These are phyloP conservation scores for Lamellibrachia satsuma DNA, from an alignment of 2,888 invertebrate genomes.

Conservation along the genomic window DNA sequence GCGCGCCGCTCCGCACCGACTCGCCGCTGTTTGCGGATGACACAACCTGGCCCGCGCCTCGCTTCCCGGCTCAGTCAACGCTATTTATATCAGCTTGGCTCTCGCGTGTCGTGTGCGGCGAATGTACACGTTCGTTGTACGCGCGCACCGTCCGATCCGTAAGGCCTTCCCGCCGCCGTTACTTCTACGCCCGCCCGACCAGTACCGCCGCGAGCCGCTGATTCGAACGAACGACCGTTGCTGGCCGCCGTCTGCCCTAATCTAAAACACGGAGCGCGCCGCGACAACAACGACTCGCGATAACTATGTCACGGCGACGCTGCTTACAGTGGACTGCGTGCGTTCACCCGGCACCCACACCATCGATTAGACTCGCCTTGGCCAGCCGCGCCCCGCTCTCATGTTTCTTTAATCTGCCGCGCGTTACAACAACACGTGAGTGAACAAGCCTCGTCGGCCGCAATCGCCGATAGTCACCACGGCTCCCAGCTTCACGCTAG, in stretches of 20 bases:
- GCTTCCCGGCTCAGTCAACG: background rate
- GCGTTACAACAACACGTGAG: background rate
- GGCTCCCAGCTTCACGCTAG: background rate
- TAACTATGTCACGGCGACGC: background rate
- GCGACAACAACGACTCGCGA: background rate
- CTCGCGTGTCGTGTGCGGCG: background rate
- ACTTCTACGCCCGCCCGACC: background rate
- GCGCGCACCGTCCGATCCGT: background rate
- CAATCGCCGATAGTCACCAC: background rate
- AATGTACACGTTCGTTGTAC: background rate
- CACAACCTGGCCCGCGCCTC: slow-evolving; percentile 1
- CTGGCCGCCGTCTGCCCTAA: background rate
- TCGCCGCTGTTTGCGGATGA: background rate
- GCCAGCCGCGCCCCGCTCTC: background rate
- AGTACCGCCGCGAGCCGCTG: background rate
- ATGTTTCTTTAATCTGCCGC: slow-evolving; percentile 1
- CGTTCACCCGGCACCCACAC: background rate
- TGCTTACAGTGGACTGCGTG: background rate
- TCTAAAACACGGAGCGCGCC: background rate
- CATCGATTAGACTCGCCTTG: background rate
- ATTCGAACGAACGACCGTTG: background rate
- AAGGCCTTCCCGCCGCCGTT: background rate
- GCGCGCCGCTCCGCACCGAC: background rate
- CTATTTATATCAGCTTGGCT: background rate
- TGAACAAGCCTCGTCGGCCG: background rate